These are phyloP conservation scores for Rhodophaea formosa DNA, from an alignment of 2,888 invertebrate genomes.

Conservation along the genomic window DNA sequence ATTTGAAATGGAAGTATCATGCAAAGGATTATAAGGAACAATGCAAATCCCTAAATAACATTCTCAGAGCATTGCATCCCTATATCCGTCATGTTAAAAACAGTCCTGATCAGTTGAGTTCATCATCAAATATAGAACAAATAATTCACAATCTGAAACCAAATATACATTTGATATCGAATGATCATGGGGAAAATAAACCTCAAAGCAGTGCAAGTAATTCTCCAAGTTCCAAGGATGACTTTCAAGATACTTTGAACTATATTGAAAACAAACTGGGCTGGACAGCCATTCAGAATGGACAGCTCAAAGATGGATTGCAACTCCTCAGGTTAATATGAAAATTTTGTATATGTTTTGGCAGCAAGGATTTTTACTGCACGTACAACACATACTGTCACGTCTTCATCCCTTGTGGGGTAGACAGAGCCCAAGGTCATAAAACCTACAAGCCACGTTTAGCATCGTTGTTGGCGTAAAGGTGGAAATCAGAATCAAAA, in stretches of 20 bases:
- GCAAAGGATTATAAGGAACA: constrained; percentile 36
- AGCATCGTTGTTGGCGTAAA: no score
- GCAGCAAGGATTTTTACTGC: no score
- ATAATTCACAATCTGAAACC: constrained; percentile 50
- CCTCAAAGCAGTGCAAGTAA: constrained; percentile 34
- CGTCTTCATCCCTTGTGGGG: no score
- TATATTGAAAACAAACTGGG: constrained; percentile 83
- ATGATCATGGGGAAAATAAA: constrained; percentile 48
- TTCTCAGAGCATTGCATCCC: constrained; percentile 49
- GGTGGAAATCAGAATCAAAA: no score
- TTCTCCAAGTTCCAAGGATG: constrained; percentile 45
- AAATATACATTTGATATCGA: constrained; percentile 62
- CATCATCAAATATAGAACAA: constrained; percentile 47
- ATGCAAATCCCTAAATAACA: constrained; percentile 38
- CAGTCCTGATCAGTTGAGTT: constrained; percentile 38
- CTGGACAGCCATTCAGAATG: constrained; percentile 80
- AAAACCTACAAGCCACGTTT: no score
- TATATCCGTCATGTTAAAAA: constrained; percentile 45
- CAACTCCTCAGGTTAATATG: constrained; percentile 73
- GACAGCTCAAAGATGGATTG: constrained; percentile 75
- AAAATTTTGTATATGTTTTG: background rate
- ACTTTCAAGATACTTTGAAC: constrained; percentile 78
- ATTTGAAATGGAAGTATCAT: constrained; percentile 57
- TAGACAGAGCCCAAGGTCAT: no score
- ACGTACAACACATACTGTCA: no score